Evolutionary conservation across 37 sponge, comb jelly and placozoan genomes (phyloP).

Genomic region (Trichoplax adhaerens): DNA sequence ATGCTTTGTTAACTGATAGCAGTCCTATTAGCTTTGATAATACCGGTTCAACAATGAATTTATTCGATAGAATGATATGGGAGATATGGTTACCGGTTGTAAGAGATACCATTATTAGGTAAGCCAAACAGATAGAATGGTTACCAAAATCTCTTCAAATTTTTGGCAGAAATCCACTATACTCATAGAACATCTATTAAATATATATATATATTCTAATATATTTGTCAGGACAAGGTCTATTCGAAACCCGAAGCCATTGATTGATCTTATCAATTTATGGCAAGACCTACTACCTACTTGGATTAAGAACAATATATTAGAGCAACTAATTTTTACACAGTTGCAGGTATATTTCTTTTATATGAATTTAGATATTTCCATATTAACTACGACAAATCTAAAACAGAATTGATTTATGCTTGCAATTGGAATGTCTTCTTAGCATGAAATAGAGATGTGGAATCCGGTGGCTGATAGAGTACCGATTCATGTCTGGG

Average conservation of each 20-base stretch:
- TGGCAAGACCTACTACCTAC: slow-evolving; percentile 59
- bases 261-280: slow-evolving; percentile 58
- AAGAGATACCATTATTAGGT: slow-evolving; percentile 11
- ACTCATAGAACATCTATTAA: neutral
- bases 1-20: too few relatives aligned
- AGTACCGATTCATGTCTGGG: slow-evolving; percentile 84
- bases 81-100: slow-evolving; percentile 88
- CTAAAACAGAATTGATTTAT: neutral
- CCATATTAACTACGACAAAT: neutral
- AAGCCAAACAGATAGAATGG: too few relatives aligned
- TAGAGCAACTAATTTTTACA: slow-evolving; percentile 62
- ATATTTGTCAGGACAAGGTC: slow-evolving; percentile 16
- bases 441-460: slow-evolving; percentile 41
- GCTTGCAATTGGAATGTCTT: neutral
- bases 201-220: neutral
- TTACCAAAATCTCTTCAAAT: too few relatives aligned
- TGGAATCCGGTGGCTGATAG: slow-evolving; percentile 93
- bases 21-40: too few relatives aligned
- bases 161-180: neutral
- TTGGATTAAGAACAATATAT: slow-evolving; percentile 68
- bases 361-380: neutral
- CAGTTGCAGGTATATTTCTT: slow-evolving; percentile 24
- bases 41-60: too few relatives aligned
- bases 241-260: slow-evolving; percentile 18
- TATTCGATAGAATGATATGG: slow-evolving; percentile 73